Conservation (phyloP, 2,888 invertebrate genomes). For the Mermis nigrescens region DNA sequence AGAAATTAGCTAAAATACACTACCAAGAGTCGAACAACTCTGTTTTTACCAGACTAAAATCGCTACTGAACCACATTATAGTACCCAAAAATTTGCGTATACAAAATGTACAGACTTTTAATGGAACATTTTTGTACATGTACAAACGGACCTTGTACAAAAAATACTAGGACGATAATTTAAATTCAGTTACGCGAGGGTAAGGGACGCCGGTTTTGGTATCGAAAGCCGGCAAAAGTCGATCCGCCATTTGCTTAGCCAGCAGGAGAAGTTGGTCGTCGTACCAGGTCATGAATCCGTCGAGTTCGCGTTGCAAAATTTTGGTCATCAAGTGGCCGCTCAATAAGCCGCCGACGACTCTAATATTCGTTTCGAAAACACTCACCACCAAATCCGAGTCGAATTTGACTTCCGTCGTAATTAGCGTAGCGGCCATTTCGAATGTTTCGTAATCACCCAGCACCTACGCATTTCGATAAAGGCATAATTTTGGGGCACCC, state of each 20-base stretch:
- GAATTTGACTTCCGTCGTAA: conserved; percentile 68
- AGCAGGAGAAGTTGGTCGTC: conserved; percentile 63
- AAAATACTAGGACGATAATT: too few species aligned
- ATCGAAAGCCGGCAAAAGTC: conserved; percentile 89
- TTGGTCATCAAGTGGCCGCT: conserved; percentile 76
- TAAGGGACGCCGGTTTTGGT: conserved; percentile 91
- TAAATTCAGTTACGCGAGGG: conserved; percentile 52
- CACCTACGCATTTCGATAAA: conserved; percentile 36
- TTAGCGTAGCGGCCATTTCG: conserved; percentile 64
- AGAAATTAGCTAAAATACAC: too few species aligned
- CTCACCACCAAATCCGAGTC: conserved; percentile 85
- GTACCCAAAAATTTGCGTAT: too few species aligned
- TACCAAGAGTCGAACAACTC: too few species aligned
- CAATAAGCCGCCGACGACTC: conserved; percentile 79
- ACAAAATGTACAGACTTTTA: too few species aligned
- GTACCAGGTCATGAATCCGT: conserved; percentile 35
- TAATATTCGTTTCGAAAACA: conserved; percentile 92
- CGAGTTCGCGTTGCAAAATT: conserved; percentile 52
- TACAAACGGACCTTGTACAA: too few species aligned
- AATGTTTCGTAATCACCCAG: conserved; percentile 83
- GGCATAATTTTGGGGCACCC: too few species aligned
- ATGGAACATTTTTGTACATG: too few species aligned
- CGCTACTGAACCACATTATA: too few species aligned
- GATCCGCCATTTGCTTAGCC: conserved; percentile 76
- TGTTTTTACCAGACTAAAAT: too few species aligned